These are phyloP conservation scores for Cherax quadricarinatus DNA, from an alignment of 1,140 invertebrate species.

Conservation along the genomic window DNA sequence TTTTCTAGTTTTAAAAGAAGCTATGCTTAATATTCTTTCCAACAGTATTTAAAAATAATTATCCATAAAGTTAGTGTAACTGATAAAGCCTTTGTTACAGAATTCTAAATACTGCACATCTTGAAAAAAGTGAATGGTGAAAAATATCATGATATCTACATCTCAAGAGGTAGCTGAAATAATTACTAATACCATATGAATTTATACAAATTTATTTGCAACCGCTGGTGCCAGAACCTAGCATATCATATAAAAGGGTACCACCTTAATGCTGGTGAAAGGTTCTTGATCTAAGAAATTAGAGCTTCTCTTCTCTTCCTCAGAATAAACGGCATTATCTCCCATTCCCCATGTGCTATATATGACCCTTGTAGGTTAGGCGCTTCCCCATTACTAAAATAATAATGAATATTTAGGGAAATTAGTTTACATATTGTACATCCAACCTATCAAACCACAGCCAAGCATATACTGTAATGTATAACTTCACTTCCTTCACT, in stretches of 20 bases:
- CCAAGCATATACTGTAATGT: not conserved
- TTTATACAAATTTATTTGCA: not conserved
- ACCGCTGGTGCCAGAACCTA: not conserved
- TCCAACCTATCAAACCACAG: not conserved
- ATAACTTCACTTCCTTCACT: not conserved
- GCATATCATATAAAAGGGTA: not conserved
- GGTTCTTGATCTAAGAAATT: no score
- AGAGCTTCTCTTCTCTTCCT: no score
- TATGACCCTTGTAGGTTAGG: no score
- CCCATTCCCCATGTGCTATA: no score
- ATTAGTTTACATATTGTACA: not conserved
- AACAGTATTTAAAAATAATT: not conserved
- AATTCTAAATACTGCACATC: not conserved
- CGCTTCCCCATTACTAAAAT: no score
- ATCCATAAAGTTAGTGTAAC: not conserved
- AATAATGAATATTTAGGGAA: no score
- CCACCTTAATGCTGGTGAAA: no score
- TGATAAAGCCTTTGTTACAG: not conserved
- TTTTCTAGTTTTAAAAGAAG: not conserved
- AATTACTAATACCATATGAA: not conserved
- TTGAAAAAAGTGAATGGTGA: not conserved
- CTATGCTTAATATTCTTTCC: not conserved
- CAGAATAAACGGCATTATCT: no score
- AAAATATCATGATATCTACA: not conserved
- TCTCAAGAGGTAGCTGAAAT: conserved; percentile 1